phyloP scores from a whole-genome alignment of 2,113 vertebrate species.

The Perca schrenkii region DNA sequence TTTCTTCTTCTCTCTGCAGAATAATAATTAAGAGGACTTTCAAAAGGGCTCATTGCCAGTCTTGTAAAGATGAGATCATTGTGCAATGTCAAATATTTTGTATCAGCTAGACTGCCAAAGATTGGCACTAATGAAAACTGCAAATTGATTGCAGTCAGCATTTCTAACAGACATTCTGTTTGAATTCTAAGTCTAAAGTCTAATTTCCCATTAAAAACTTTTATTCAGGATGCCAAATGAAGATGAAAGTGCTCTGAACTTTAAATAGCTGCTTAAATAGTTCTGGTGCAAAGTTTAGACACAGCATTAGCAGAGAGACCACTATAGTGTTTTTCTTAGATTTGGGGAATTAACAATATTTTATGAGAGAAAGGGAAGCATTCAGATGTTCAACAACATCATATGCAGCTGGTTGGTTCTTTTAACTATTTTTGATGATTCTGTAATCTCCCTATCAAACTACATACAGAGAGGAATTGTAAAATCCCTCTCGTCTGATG shows the following conservation, averaged over 20 bases:
- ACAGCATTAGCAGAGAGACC: conserved; percentile 23
- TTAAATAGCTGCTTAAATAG: conserved; percentile 46
- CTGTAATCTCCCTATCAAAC: neutral
- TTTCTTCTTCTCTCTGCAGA: conserved; percentile 71
- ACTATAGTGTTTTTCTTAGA: neutral
- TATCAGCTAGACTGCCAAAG: conserved; percentile 68
- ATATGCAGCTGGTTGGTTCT: conserved; percentile 1
- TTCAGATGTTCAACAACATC: conserved; percentile 13
- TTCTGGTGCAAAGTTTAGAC: conserved; percentile 40
- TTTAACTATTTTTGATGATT: neutral
- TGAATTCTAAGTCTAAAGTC: conserved; percentile 21
- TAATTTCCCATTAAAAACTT: conserved; percentile 63
- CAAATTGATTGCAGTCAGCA: conserved; percentile 69
- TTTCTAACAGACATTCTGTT: conserved; percentile 67
- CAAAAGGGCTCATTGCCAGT: conserved; percentile 81
- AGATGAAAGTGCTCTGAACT: conserved; percentile 58
- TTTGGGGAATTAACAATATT: neutral
- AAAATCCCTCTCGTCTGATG: neutral
- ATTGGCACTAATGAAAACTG: conserved; percentile 76
- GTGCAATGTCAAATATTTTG: conserved; percentile 78
- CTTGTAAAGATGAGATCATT: conserved; percentile 84
- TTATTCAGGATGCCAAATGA: conserved; percentile 56
- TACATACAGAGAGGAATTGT: neutral
- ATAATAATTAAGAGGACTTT: conserved; percentile 81
- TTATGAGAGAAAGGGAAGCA: neutral